These are phyloP conservation scores for Heterohyrax brucei DNA, from an alignment of 2,797 vertebrate species.

Conservation along the genomic window DNA sequence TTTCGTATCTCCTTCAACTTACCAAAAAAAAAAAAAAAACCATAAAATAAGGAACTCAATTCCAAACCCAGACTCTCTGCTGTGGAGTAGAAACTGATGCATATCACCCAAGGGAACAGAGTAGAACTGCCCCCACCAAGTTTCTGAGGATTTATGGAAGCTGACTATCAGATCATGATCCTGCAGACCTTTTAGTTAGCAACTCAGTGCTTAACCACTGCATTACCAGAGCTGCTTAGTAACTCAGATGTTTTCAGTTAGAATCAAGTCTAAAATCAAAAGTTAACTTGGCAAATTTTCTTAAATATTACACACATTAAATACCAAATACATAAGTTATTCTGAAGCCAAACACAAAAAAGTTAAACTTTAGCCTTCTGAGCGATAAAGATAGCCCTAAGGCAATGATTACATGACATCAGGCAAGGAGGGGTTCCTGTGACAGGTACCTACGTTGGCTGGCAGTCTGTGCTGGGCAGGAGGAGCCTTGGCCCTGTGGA, in stretches of 20 bases:
- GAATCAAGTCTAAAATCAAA: background rate
- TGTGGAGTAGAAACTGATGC: too few species aligned
- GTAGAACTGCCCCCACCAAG: too few species aligned
- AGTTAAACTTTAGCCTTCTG: background rate
- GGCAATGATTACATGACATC: background rate
- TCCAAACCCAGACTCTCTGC: too few species aligned
- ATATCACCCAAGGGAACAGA: too few species aligned
- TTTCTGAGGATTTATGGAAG: too few species aligned
- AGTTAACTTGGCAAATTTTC: constrained; percentile 40
- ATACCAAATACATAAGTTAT: background rate
- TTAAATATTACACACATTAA: background rate
- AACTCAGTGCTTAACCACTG: too few species aligned
- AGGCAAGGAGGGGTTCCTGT: accelerated
- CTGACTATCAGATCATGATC: too few species aligned
- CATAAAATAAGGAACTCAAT: background rate
- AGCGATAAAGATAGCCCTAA: too few species aligned
- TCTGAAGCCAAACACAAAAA: constrained; percentile 3
- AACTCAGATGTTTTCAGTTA: constrained; percentile 8
- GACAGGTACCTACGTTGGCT: background rate
- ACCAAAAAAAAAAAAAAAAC: background rate
- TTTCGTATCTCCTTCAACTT: background rate
- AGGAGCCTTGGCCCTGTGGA: background rate
- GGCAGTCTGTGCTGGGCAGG: background rate
- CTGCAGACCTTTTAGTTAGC: too few species aligned
- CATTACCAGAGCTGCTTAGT: background rate